Evolutionary conservation across 2,797 vertebrate species (phyloP).

Genomic region (Sparidentex hasta): DNA sequence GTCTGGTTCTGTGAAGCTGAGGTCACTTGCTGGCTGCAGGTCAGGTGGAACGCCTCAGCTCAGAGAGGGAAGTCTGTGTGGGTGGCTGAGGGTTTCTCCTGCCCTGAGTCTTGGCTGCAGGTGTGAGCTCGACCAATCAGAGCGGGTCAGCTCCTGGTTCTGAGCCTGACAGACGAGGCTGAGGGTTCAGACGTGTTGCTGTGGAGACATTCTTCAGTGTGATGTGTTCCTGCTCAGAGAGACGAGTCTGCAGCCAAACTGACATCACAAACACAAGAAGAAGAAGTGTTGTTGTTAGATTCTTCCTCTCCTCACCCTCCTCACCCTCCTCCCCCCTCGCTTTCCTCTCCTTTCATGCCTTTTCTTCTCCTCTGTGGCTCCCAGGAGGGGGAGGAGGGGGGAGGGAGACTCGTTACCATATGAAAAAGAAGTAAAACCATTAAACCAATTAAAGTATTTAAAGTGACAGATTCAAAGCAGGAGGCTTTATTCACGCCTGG

Average conservation of each 20-base stretch:
- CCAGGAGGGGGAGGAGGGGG: too few relatives aligned
- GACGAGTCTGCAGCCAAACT: conserved; percentile 27
- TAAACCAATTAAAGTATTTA: conserved; percentile 74
- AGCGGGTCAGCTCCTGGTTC: too few relatives aligned
- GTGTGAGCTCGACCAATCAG: neutral
- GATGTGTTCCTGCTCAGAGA: conserved; percentile 13
- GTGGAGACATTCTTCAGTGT: conserved; percentile 55
- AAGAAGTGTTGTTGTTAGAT: conserved; percentile 26
- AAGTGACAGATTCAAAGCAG: conserved; percentile 60
- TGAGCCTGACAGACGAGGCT: neutral
- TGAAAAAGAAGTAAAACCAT: conserved; percentile 69
- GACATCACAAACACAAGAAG: conserved; percentile 25
- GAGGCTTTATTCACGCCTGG: conserved; percentile 52
- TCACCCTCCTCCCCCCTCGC: neutral
- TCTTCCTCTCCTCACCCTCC: conserved; percentile 45
- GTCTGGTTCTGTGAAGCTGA: too few relatives aligned
- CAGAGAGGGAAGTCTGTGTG: too few relatives aligned
- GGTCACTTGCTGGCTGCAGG: too few relatives aligned
- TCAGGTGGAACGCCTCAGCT: too few relatives aligned
- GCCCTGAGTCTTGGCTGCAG: neutral
- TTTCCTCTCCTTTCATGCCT: conserved; percentile 32
- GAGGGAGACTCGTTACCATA: conserved; percentile 57
- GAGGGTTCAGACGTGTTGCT: too few relatives aligned
- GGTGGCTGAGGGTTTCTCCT: too few relatives aligned
- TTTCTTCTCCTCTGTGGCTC: conserved; percentile 7